A percentile compares a stretch with the other conserved stretches of the same genome.
These are phyloP conservation scores for Chaenocephalus aceratus DNA, from an alignment of 2,113 vertebrate species.

Conservation along the genomic window DNA sequence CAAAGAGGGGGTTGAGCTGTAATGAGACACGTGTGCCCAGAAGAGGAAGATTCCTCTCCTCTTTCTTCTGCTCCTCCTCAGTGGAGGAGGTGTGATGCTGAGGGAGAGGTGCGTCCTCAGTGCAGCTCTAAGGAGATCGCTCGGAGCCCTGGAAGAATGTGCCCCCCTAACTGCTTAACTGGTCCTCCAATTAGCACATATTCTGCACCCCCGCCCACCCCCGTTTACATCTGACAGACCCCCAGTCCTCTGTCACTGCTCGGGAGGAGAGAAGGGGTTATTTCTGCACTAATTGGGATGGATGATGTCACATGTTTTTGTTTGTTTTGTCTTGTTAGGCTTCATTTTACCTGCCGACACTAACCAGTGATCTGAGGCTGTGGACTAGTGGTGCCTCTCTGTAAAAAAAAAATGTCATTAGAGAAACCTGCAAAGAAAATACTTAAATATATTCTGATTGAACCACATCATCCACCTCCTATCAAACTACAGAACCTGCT, in stretches of 20 bases:
- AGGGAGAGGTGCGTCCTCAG: constrained; percentile 52
- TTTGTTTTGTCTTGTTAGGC: constrained; percentile 46
- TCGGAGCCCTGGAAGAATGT: constrained; percentile 86
- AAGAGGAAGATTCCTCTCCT: constrained; percentile 78
- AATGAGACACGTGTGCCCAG: constrained; percentile 82
- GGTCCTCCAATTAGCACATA: constrained; percentile 84
- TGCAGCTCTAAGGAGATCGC: constrained; percentile 88
- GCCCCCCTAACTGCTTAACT: constrained; percentile 86
- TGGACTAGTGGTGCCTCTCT: neutral
- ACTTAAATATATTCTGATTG: neutral
- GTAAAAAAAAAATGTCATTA: no score
- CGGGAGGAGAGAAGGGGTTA: constrained; percentile 7
- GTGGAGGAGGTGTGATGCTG: constrained; percentile 51
- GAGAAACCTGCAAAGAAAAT: neutral
- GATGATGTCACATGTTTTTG: constrained; percentile 31
- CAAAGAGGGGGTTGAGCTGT: constrained; percentile 66
- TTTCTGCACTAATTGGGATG: constrained; percentile 45
- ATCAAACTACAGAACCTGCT: constrained; percentile 13
- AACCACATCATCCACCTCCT: neutral
- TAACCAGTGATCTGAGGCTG: neutral
- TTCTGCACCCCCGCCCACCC: constrained; percentile 50
- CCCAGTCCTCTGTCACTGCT: constrained; percentile 9
- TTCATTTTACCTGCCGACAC: constrained; percentile 16
- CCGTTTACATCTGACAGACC: constrained; percentile 39
- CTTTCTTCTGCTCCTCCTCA: constrained; percentile 61